Conservation (phyloP, 2,888 invertebrate species). For the Adelognathus sp. region DNA sequence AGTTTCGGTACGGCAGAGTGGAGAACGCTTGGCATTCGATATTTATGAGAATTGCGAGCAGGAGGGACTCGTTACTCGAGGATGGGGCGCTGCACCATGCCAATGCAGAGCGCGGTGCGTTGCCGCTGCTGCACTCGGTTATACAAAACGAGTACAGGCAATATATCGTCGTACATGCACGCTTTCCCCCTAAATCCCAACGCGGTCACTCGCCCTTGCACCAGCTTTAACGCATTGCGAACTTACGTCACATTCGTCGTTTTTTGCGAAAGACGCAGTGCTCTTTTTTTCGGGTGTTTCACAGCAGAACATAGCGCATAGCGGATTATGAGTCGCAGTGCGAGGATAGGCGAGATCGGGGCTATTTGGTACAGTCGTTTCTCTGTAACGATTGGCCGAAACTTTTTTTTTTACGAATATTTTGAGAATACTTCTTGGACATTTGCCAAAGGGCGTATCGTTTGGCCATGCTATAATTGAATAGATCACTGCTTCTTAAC, state of each 20-base stretch:
- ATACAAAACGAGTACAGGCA: not conserved
- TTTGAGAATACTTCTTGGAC: too few species aligned
- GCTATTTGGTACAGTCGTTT: constrained; percentile 4
- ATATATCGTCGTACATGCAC: not conserved
- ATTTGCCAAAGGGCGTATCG: too few species aligned
- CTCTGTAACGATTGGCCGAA: too few species aligned
- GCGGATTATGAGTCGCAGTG: not conserved
- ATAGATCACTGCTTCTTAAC: too few species aligned
- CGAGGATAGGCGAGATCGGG: not conserved
- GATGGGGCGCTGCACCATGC: constrained; percentile 13
- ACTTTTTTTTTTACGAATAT: too few species aligned
- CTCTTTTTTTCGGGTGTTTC: not conserved
- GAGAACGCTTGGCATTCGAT: constrained; percentile 35
- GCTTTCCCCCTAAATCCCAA: constrained; percentile 2
- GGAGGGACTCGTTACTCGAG: constrained; percentile 16
- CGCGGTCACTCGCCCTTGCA: constrained; percentile 25
- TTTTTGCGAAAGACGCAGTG: not conserved
- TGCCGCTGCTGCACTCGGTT: not conserved
- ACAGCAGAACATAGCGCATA: not conserved
- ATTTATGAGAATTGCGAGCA: constrained; percentile 42
- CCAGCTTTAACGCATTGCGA: constrained; percentile 7
- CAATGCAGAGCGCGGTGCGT: not conserved
- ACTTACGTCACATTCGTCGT: constrained; percentile 9
- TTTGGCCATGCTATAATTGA: too few species aligned
- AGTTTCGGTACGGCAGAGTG: constrained; percentile 1